A percentile compares a stretch with the other conserved stretches of the same genome.
phyloP scores from a whole-genome alignment of 2,113 vertebrate species.

The Struthidea cinerea region DNA sequence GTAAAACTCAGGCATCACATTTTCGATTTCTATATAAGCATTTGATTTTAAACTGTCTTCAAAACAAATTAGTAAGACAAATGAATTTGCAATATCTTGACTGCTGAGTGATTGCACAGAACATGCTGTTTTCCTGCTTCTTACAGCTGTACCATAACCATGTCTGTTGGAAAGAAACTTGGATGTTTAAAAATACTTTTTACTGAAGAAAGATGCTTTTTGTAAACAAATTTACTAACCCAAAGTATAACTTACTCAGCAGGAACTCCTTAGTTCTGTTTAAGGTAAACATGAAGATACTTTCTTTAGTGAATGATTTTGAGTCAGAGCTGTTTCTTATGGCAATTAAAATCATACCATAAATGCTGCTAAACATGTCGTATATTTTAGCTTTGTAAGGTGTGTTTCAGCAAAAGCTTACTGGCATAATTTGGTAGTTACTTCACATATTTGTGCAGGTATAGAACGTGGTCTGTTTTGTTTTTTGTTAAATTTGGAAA shows the following conservation, averaged over 20 bases:
- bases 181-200: background rate
- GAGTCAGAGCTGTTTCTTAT: background rate
- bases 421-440: background rate
- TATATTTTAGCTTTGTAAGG: background rate
- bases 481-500: background rate
- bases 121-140: background rate
- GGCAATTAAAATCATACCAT: background rate
- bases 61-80: background rate
- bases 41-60: background rate
- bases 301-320: background rate
- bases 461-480: background rate
- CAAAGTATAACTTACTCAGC: background rate
- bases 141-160: accelerated
- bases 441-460: background rate
- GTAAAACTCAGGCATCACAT: background rate
- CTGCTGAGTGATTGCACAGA: background rate
- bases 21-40: background rate
- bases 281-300: background rate
- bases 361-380: background rate
- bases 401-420: background rate
- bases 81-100: background rate
- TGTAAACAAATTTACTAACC: background rate
- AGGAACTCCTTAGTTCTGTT: background rate
- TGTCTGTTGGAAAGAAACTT: background rate
- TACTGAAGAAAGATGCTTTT: background rate